Evolutionary conservation across 1,140 invertebrate species (phyloP), one percentile per base, ranked within the genome.

Genomic region (Hesperophylax magnus): DNA sequence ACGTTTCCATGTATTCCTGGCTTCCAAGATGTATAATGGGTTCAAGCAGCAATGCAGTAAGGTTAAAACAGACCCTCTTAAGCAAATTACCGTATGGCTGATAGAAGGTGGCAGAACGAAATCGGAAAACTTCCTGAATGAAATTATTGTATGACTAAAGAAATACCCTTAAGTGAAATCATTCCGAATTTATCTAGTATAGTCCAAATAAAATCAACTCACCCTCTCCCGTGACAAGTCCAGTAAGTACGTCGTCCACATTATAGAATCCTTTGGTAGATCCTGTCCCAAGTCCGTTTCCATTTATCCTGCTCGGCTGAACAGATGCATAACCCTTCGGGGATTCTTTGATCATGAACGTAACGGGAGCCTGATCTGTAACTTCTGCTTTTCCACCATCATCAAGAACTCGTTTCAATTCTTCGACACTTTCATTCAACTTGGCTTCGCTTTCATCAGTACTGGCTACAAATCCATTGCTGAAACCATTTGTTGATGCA

Each of bases 221-320:
- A 47, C 39, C 39, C 3, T 47, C 39, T 0, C 14, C 39, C 3
- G 39, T 47, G 39, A 47, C 39, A 34, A 67, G 24, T 27, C 63
- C 63, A 34, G 24, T 67, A 3, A n/a, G 63, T 1, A 34, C 63
- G n/a, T 31, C 63, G 7, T 34, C 31, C 22, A 31, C 24, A n/a
- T 27, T 67, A 8, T 47, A 47, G 39, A 47, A 47, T 14, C 39
- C 39, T 3, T 47, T 11, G 2, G 39, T 47, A 14, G 9, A 1
- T 47, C 39, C 39, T 14, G 6, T 11, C 1, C 39, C 39, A 47
- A 47, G 39, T 47, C 39, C 39, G 39, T 47, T 72, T 53, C 69
- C 69, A 22, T 72, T 72, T 0, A 72, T 9, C 11, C 47, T 72
- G 69, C 69, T 72, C 9, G 69, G 47, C 24, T 72, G 34, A 2